Percentiles rank a stretch among this genome's conserved stretches.
Conservation (phyloP, 2,113 vertebrate species). For the Cercocebus atys region DNA sequence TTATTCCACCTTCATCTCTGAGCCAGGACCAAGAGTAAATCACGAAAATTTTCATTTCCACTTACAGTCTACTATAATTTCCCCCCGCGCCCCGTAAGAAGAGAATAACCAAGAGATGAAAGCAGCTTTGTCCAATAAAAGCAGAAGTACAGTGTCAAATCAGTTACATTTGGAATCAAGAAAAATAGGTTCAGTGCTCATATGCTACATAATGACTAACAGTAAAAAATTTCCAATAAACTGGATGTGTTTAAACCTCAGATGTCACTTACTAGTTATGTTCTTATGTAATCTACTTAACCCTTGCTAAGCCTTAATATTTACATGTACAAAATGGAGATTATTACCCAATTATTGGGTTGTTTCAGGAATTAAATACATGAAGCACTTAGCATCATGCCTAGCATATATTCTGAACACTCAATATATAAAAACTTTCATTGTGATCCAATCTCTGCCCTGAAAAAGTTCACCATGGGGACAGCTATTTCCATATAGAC, state of each 20-base stretch:
- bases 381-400: background rate
- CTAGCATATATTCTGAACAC: background rate
- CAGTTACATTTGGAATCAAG: conserved; percentile 14
- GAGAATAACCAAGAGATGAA: background rate
- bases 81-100: background rate
- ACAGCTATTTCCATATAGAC: background rate
- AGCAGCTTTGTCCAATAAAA: background rate
- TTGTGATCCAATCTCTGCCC: background rate
- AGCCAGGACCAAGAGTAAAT: background rate
- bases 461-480: background rate
- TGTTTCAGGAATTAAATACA: conserved; percentile 38
- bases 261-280: background rate
- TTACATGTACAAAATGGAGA: conserved; percentile 5
- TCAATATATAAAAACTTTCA: background rate
- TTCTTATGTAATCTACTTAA: background rate
- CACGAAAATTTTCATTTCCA: background rate
- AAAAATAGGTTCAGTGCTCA: background rate
- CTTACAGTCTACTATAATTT: background rate
- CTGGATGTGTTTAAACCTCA: background rate
- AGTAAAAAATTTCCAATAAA: background rate
- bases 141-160: background rate
- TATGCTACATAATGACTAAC: background rate
- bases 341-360: background rate
- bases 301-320: background rate
- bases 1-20: background rate